phyloP scores from a whole-genome alignment of 2,797 vertebrate genomes.

The Fundulus diaphanus region DNA sequence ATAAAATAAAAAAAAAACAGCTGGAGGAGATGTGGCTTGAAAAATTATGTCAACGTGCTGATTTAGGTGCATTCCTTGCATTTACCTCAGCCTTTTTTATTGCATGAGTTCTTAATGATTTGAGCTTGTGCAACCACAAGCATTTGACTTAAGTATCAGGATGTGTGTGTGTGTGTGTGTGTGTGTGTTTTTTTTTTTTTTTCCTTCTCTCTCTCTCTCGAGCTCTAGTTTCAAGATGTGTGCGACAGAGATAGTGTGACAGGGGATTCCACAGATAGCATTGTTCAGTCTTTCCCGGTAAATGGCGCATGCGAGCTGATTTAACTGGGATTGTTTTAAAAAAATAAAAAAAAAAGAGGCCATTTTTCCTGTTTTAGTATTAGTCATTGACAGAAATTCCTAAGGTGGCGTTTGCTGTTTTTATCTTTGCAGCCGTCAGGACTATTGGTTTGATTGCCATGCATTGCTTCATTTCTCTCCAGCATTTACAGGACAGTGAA shows the following conservation, averaged over 20 bases:
- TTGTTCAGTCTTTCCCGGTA: slow-evolving; percentile 3
- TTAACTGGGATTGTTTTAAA: background rate
- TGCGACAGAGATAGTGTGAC: slow-evolving; percentile 24
- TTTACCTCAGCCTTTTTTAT: background rate
- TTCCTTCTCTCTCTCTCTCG: background rate
- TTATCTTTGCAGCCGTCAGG: slow-evolving; percentile 27
- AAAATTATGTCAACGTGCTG: background rate
- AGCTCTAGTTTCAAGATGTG: slow-evolving; percentile 57
- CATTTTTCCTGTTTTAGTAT: slow-evolving; percentile 5
- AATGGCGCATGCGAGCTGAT: background rate
- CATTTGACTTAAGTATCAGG: slow-evolving; percentile 12
- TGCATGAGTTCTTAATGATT: background rate
- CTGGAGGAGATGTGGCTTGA: background rate
- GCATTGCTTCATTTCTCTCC: slow-evolving; percentile 78
- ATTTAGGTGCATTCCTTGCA: background rate
- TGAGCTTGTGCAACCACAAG: slow-evolving; percentile 1
- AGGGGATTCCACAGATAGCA: slow-evolving; percentile 14
- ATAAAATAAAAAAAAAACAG: background rate
- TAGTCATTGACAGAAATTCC: slow-evolving; percentile 7
- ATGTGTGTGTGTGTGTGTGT: too few relatives aligned
- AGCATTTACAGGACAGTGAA: slow-evolving; percentile 79
- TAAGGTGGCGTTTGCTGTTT: slow-evolving; percentile 32
- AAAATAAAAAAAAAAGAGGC: background rate
- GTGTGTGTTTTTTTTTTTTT: too few relatives aligned
- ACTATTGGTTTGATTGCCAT: slow-evolving; percentile 75